Conservation (phyloP, 1,140 invertebrate species). For the Maconellicoccus hirsutus region DNA sequence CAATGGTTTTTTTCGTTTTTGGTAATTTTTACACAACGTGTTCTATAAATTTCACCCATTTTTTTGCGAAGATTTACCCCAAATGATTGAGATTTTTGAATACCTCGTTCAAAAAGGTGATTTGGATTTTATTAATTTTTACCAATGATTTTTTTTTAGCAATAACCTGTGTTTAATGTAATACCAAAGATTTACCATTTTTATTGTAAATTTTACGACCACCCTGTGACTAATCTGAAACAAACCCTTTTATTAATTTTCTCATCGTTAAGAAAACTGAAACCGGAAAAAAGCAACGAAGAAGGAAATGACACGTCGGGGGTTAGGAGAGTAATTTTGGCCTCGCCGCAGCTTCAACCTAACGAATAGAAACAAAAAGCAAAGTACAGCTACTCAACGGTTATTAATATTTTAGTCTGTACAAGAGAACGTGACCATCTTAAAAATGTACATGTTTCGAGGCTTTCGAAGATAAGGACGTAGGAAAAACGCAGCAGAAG, state of each 20-base stretch:
- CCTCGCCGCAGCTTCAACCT: too few species aligned
- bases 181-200: too few species aligned
- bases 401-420: conserved; percentile 4
- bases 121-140: too few species aligned
- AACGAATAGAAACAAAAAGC: not conserved
- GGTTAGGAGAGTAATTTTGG: not conserved
- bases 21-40: not conserved
- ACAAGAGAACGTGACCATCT: not conserved
- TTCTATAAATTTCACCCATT: not conserved
- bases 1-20: not conserved
- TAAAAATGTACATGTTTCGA: not conserved
- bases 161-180: too few species aligned
- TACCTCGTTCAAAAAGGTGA: too few species aligned
- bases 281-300: not conserved
- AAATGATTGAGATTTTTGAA: too few species aligned
- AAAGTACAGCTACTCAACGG: not conserved
- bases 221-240: not conserved
- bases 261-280: not conserved
- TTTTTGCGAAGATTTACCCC: too few species aligned
- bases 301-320: not conserved
- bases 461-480: not conserved
- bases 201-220: not conserved
- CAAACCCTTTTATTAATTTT: not conserved
- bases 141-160: too few species aligned
- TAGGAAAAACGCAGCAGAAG: not conserved